Conservation (phyloP, 1,140 invertebrate species). For the Geopemphigus sp. region DNA sequence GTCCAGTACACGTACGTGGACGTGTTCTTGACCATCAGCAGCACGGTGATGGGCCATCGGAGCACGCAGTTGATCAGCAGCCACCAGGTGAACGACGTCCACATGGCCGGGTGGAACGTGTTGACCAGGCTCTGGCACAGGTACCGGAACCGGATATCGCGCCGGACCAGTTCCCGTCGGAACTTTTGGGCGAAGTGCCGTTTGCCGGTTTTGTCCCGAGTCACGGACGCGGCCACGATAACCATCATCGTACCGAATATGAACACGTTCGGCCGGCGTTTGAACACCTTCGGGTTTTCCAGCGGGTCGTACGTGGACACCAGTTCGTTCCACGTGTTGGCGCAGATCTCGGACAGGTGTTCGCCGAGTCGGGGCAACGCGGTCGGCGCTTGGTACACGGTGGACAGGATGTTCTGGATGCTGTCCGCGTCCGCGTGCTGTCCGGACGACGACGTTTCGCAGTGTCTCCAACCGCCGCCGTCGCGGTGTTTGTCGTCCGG, state of each 20-base stretch:
- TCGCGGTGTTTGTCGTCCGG: conserved; percentile 54
- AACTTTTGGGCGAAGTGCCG: conserved; percentile 58
- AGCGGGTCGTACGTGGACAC: conserved; percentile 73
- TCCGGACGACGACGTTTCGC: neutral
- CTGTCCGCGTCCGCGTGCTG: conserved; percentile 45
- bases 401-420: conserved; percentile 48
- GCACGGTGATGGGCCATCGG: conserved; percentile 51
- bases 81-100: conserved; percentile 50
- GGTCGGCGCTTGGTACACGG: conserved; percentile 57
- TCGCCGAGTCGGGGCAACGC: conserved; percentile 67
- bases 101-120: conserved; percentile 52
- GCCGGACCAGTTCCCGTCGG: conserved; percentile 51
- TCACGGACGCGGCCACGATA: conserved; percentile 62
- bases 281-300: conserved; percentile 66
- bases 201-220: conserved; percentile 54
- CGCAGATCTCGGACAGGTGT: conserved; percentile 66
- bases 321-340: conserved; percentile 77
- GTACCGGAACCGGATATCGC: conserved; percentile 48
- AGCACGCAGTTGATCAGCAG: conserved; percentile 50
- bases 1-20: conserved; percentile 51
- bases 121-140: conserved; percentile 47
- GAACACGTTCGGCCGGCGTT: conserved; percentile 62
- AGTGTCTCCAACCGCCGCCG: conserved; percentile 52
- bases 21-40: conserved; percentile 49
- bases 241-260: conserved; percentile 62